phyloP scores from a whole-genome alignment of 1,140 invertebrate species.

The Teleopsis dalmanni region DNA sequence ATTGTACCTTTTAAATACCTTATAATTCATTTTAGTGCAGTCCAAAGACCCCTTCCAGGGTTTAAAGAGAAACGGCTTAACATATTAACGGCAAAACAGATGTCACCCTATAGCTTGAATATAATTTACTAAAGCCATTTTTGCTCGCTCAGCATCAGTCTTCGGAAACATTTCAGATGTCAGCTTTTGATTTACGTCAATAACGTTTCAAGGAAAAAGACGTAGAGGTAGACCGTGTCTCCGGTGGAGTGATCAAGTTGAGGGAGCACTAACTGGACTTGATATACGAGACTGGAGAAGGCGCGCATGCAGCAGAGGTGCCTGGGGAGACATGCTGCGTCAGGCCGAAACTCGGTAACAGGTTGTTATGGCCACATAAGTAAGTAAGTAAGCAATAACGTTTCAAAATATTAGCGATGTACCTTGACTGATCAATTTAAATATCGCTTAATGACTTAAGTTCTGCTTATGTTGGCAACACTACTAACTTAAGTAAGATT shows the following conservation, averaged over 20 bases:
- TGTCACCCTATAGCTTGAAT: slow-evolving; percentile 1
- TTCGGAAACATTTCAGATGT: slow-evolving; percentile 1
- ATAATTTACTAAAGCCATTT: slow-evolving; percentile 1
- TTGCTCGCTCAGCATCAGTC: neutral
- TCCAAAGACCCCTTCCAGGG: slow-evolving; percentile 5
- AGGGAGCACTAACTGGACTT: too few relatives aligned
- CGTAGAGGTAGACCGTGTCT: too few relatives aligned
- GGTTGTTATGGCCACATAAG: too few relatives aligned
- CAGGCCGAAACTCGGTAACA: too few relatives aligned
- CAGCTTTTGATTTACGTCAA: slow-evolving; percentile 3
- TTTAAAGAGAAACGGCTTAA: slow-evolving; percentile 2
- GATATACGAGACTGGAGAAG: too few relatives aligned
- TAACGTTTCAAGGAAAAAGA: too few relatives aligned
- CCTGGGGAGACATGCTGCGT: too few relatives aligned
- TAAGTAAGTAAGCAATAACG: too few relatives aligned
- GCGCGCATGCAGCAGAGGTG: too few relatives aligned
- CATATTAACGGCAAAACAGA: slow-evolving; percentile 3
- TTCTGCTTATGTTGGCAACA: too few relatives aligned
- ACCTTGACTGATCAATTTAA: slow-evolving; percentile 5
- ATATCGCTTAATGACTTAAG: too few relatives aligned
- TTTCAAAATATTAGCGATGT: slow-evolving; percentile 4
- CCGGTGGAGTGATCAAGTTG: slow-evolving; percentile 15
- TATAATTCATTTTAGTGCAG: neutral
- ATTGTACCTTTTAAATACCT: slow-evolving; percentile 9
- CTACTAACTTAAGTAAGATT: too few relatives aligned